A percentile compares a stretch with the other conserved stretches of the same genome.
These are phyloP conservation scores for Torymus tubicola DNA, from an alignment of 2,888 invertebrate genomes.

Conservation along the genomic window DNA sequence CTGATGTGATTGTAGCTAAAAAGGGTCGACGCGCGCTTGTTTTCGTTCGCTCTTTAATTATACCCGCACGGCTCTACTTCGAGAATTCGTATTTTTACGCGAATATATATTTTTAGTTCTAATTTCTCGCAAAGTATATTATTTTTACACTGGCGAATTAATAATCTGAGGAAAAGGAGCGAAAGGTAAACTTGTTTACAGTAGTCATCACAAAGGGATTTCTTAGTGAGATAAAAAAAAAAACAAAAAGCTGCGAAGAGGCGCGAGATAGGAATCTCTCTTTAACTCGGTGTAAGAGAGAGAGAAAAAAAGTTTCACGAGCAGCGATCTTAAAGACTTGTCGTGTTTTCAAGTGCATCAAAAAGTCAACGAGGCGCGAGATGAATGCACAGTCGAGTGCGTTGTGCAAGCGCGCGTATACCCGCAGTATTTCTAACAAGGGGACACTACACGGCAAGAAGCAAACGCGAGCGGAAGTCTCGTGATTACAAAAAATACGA, in stretches of 20 bases:
- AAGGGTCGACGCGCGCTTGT: too few relatives aligned
- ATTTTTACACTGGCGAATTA: too few relatives aligned
- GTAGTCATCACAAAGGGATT: neutral
- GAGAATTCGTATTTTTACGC: too few relatives aligned
- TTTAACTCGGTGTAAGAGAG: too few relatives aligned
- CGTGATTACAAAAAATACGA: too few relatives aligned
- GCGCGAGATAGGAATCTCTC: slow-evolving; percentile 5
- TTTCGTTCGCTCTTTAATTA: too few relatives aligned
- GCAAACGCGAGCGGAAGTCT: neutral
- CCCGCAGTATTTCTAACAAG: neutral
- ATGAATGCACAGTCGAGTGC: neutral
- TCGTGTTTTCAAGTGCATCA: slow-evolving; percentile 6
- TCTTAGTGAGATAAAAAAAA: slow-evolving; percentile 5
- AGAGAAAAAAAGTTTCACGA: slow-evolving; percentile 3
- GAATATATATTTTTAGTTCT: too few relatives aligned
- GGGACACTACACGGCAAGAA: neutral
- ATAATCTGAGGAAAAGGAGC: neutral
- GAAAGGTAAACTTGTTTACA: slow-evolving; percentile 2
- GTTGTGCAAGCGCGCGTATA: neutral
- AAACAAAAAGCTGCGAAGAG: neutral
- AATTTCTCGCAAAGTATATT: too few relatives aligned
- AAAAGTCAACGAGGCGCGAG: slow-evolving; percentile 7
- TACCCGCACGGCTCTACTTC: too few relatives aligned
- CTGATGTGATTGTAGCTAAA: too few relatives aligned
- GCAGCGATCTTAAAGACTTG: slow-evolving; percentile 18